Evolutionary conservation across 2,797 vertebrate genomes (phyloP), one percentile per base, ranked within the genome.

Genomic region (Salmo trutta): DNA sequence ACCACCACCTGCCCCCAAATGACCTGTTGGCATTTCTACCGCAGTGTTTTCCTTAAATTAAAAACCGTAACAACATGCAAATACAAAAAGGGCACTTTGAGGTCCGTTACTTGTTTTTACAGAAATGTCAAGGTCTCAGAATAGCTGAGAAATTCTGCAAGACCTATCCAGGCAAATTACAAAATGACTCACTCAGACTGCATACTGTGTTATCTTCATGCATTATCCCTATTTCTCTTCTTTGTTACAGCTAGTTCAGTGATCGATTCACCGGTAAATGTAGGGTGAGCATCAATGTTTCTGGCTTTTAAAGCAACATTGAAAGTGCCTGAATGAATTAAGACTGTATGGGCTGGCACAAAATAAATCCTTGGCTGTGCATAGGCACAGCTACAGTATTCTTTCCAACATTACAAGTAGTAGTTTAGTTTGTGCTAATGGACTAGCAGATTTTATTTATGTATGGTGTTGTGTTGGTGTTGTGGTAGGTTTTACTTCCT

Each of bases 371-470:
- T 64, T 65, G 51, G 8, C 31, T 41, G 54, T 5, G 14, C 41
- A 29, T 21, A 14, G 15, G 27, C 53, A 56, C 17, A 56, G 16
- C 15, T n/a, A n/a, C 53, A 59, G 56, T 8, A 71, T 52, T 73
- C 68, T 24, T 51, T 14, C n/a, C 19, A 21, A 36, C 54, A 14
- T 53, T 7, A 59, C 54, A 62, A 12, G 72, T 59, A 72, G 71
- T 53, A 19, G 17, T 62, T 31, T 59, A n/a, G 29, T 41, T 31
- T 59, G 72, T 36, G 59, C 6, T 53, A 73, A 70, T 67, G 31
- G 66, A 71, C 77, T 36, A 68, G 36, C 75, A 71, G 68, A 78
- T 70, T 74, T 71, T 68, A 53, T 14, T 62, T 73, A 66, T 75
- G 33, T 41, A n/a, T 47, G 33, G 3, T 59, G 56, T 59, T 59